A percentile compares a stretch with the other conserved stretches of the same genome.
phyloP scores from a whole-genome alignment of 37 sponge, comb jelly and placozoan genomes.

The Spongilla lacustris region DNA sequence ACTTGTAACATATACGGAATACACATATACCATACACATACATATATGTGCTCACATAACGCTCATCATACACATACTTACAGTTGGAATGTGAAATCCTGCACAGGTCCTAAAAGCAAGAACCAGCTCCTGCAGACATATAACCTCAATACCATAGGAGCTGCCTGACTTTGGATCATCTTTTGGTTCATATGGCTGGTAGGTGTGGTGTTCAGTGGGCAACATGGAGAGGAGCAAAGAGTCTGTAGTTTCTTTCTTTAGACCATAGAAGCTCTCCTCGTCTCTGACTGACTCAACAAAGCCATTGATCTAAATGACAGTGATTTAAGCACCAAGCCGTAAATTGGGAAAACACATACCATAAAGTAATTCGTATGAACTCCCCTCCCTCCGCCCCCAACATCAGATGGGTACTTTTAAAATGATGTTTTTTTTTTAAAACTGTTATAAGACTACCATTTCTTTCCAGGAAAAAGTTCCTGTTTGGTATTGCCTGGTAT shows the following conservation, averaged over 20 bases:
- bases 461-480: too few relatives aligned
- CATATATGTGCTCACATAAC: not conserved
- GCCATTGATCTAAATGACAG: constrained; percentile 43
- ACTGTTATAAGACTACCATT: too few relatives aligned
- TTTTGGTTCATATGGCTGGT: not conserved
- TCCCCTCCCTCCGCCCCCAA: too few relatives aligned
- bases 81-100: constrained; percentile 63
- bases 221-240: constrained; percentile 63
- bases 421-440: too few relatives aligned
- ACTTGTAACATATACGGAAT: not conserved
- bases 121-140: constrained; percentile 15
- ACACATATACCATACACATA: not conserved
- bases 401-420: too few relatives aligned
- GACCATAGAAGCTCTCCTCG: constrained; percentile 51
- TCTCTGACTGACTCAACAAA: constrained; percentile 51
- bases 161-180: not conserved
- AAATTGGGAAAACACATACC: too few relatives aligned
- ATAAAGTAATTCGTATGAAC: too few relatives aligned
- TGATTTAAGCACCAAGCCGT: not conserved
- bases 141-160: not conserved
- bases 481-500: too few relatives aligned
- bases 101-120: constrained; percentile 41
- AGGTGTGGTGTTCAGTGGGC: constrained; percentile 35
- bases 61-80: constrained; percentile 15
- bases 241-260: constrained; percentile 57